These are phyloP conservation scores for Fregata magnificens DNA, from an alignment of 2,113 vertebrate species.

Conservation along the genomic window DNA sequence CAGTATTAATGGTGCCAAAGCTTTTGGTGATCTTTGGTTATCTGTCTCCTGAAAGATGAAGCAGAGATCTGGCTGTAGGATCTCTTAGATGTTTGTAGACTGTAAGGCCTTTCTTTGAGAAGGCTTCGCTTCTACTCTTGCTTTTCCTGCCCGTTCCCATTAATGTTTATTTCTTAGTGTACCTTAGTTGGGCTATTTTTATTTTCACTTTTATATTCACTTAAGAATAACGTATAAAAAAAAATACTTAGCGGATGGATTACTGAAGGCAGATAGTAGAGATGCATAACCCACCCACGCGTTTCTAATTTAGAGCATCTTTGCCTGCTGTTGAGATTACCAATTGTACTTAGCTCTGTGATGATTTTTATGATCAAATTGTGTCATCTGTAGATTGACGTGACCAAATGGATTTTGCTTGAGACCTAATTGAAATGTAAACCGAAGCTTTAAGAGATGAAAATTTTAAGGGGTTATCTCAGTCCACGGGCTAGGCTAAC, in stretches of 20 bases:
- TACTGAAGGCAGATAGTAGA: neutral
- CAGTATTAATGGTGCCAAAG: neutral
- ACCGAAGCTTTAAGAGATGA: conserved; percentile 26
- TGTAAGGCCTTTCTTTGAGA: neutral
- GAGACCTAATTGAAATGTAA: conserved; percentile 42
- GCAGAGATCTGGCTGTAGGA: neutral
- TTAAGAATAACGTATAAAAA: neutral
- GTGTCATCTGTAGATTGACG: conserved; percentile 31
- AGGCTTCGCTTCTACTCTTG: neutral
- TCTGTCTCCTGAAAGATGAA: neutral
- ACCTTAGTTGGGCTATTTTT: neutral
- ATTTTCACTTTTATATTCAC: neutral
- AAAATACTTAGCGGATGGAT: neutral
- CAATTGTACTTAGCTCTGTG: neutral
- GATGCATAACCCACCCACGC: neutral
- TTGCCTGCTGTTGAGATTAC: conserved; percentile 7
- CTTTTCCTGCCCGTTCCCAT: neutral
- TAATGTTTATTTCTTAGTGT: neutral
- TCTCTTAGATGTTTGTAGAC: neutral
- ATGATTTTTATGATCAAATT: conserved; percentile 38
- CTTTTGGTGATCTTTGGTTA: neutral
- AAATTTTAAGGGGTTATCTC: conserved; percentile 4
- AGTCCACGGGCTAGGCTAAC: neutral
- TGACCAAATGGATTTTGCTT: neutral
- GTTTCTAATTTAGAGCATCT: neutral